phyloP scores from a whole-genome alignment of 1,140 invertebrate species.

The Solen grandis region DNA sequence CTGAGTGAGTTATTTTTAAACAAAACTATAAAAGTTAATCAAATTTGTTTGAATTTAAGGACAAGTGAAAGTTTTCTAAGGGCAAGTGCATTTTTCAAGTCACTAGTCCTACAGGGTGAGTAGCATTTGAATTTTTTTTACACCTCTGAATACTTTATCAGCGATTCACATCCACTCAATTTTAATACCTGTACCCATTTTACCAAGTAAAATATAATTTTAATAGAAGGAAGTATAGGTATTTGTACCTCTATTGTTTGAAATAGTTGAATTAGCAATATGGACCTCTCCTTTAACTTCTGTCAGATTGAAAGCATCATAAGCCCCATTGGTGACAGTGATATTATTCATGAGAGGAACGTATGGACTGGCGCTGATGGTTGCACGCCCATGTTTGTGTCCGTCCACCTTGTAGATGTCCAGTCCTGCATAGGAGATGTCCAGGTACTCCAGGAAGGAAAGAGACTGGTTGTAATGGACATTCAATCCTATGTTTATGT shows the following conservation, averaged over 20 bases:
- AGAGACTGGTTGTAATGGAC: constrained; percentile 84
- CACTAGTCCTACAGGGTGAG: too few relatives aligned
- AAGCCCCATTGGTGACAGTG: constrained; percentile 91
- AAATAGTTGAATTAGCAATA: constrained; percentile 90
- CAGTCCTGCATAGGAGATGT: constrained; percentile 90
- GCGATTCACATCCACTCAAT: too few relatives aligned
- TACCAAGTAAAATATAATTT: too few relatives aligned
- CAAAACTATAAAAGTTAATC: too few relatives aligned
- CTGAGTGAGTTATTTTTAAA: too few relatives aligned
- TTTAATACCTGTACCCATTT: too few relatives aligned
- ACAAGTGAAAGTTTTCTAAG: too few relatives aligned
- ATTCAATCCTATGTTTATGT: constrained; percentile 44
- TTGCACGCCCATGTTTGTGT: constrained; percentile 91
- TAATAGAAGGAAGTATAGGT: too few relatives aligned
- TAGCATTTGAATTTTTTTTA: too few relatives aligned
- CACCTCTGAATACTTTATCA: too few relatives aligned
- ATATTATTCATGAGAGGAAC: constrained; percentile 92
- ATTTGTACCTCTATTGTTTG: constrained; percentile 91
- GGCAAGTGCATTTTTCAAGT: too few relatives aligned
- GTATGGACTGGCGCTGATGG: constrained; percentile 92
- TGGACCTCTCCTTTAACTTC: constrained; percentile 89
- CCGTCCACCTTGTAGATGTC: constrained; percentile 82
- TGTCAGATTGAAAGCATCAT: constrained; percentile 95
- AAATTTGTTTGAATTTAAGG: too few relatives aligned
- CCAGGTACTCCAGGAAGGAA: constrained; percentile 89